Conservation (phyloP, 2,797 vertebrate genomes). For the Melopsittacus undulatus region DNA sequence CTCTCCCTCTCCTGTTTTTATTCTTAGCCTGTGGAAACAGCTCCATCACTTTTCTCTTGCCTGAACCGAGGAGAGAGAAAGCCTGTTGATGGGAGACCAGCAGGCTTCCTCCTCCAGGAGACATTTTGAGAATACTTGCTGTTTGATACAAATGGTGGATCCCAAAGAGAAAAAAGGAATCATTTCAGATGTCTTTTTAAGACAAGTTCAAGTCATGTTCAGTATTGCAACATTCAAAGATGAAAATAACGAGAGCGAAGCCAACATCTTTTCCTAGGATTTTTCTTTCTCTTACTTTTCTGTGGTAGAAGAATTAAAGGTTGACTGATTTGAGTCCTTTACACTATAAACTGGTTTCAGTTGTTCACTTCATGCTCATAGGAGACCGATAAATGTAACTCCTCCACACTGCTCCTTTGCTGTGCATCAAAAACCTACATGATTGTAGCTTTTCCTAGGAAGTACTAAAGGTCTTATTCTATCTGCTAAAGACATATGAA, state of each 20-base stretch:
- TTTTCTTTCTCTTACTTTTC: neutral
- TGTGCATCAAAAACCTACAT: fast-evolving
- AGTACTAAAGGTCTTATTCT: neutral
- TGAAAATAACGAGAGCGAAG: neutral
- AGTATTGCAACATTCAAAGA: neutral
- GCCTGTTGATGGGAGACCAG: neutral
- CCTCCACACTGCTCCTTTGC: neutral
- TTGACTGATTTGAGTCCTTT: neutral
- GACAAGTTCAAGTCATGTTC: neutral
- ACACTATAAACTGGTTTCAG: neutral
- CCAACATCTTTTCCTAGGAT: neutral
- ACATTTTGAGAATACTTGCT: neutral
- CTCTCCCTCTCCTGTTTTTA: neutral
- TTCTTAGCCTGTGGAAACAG: neutral
- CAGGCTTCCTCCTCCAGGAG: neutral
- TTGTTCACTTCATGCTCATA: neutral
- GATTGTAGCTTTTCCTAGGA: neutral
- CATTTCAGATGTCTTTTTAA: neutral
- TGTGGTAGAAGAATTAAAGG: neutral
- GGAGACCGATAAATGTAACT: neutral
- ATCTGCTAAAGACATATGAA: neutral
- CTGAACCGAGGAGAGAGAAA: neutral
- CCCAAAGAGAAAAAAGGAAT: neutral
- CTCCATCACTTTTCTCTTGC: neutral
- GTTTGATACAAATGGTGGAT: neutral